Base-by-base conservation (phyloP, 2,797 vertebrate genomes). In the Channallabes apus region DNA sequence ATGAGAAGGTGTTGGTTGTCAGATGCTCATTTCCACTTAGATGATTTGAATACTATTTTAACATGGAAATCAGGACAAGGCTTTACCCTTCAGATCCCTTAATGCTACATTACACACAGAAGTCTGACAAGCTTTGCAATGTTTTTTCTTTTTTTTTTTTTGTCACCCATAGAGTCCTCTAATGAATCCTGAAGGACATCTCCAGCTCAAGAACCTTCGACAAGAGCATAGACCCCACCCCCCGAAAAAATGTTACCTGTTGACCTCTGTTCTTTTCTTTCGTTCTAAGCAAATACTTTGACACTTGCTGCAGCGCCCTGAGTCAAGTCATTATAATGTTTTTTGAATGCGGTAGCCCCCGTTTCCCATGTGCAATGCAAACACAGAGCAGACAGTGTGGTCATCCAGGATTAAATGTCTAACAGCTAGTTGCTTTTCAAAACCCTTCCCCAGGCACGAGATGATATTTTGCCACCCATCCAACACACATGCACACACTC, bases 381-480 rank as follows among this genome's bases (percentile, higher is more conserved):
- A 87, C 51, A 76, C 12, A 2, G 35, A 72, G 84, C 81, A 79
- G 84, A 87, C 75, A 51, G 65, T 65, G 56, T 83, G 80, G 82
- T 87, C 82, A 87, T 78, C 59, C n/a, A 84, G 71, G 89, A 88
- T 83, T 86, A 88, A 85, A 88, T 85, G 86, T 88, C 89, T 89
- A 85, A 82, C 78, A 78, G 59, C 64, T 84, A 54, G 71, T 80
- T 88, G 59, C 24, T 73, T 89, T 88, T 81, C 78, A 86, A 82
- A 86, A 71, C 54, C 22, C 56, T 72, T 27, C 56, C 81, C 64
- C 87, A 89, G 88, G 82, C 85, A 89, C 59, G n/a, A 84, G 80
- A 87, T 87, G 87, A 89, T 86, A 89, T 93, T 90, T 91, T 91
- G 92, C 82, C 67, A 81, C 82, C 83, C 75, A 65, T 82, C 88